Base-by-base conservation (phyloP, 2,797 vertebrate species). In the Melanotaenia pygmaea region DNA sequence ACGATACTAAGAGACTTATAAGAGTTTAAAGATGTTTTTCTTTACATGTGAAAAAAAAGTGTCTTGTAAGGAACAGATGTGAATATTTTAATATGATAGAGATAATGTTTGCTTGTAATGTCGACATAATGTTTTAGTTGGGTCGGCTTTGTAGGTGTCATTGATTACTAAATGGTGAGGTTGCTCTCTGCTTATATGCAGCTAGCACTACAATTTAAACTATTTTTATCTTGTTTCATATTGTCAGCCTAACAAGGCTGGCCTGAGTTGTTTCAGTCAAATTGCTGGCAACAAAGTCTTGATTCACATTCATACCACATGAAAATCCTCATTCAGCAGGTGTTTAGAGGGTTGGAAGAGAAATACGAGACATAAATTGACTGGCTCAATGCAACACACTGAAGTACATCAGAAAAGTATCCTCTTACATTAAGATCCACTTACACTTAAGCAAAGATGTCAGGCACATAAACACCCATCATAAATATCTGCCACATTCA, bases 71-170 rank as follows among this genome's bases (percentile, higher is more conserved):
- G 91, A 93, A 88, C 88, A 94, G 92, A 94, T 93, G 93, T 95
- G 91, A 94, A 94, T 95, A 95, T 95, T 95, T 95, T 94, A 93
- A 78, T 95, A 94, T 93, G 92, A 92, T 94, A 93, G 94, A 94
- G 91, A 93, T 86, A 90, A 84, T 84, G 91, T 93, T 92, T 80
- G 92, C 90, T 90, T 90, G 91, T 94, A 82, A 84, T 26, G 90
- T 94, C 90, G 88, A 92, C 89, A 92, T 87, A 83, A 92, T 93
- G 91, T 94, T 93, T 93, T 91, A 88, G 88, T 91, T 91, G 88
- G 92, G 88, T 92, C 85, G 88, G 92, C 91, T 92, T 93, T 67
- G 67, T 94, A 91, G 92, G 88, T 89, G 91, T 91, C 89, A 88
- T 86, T 71, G 84, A 89, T 89, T 91, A 72, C 85, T 92, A 86